Base-by-base conservation (phyloP, 2,797 vertebrate species). In the Eutrigla gurnardus region DNA sequence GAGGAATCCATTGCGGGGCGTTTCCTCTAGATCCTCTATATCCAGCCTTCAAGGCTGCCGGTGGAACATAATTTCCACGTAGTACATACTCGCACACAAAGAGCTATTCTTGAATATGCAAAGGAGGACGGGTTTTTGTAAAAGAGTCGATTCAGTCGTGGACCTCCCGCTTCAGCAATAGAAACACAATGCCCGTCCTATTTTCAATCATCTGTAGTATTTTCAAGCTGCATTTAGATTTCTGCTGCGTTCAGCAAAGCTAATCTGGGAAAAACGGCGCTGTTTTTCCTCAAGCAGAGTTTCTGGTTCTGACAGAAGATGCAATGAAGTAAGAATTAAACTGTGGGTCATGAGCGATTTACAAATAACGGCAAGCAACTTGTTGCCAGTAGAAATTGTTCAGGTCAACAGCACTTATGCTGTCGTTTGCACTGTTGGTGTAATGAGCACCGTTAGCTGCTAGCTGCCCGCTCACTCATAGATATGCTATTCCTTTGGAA, bases 41-140 rank as follows among this genome's bases (percentile, higher is more conserved):
- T 82, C 70, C 68, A 84, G 15, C 68, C 68, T 77, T 80, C 47
- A 72, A 73, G 83, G 59, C 81, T 67, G 82, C 65, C n/a, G 8
- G 72, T 73, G 62, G 75, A 81, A 61, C 74, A 85, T 65, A 82
- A 40, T 80, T 88, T 88, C 82, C 85, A 58, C 8, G 6, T 42
- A 60, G 40, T 64, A 18, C 63, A 37, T 43, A 54, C 9, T 82
- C 25, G 40, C 54, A 71, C 62, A 91, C 86, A 89, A 86, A 88
- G 79, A 78, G 67, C 78, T 84, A 66, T 88, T 92, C 82, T 90
- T 83, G 63, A 73, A 81, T 73, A 77, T 86, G 86, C 73, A 82
- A 87, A 91, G 42, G 25, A 70, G 13, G 62, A 46, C 3, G 25
- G 43, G 43, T 75, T 85, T 75, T 85, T 65, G 17, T 73, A 63